Evolutionary conservation across 2,797 vertebrate species (phyloP).

Genomic region (Manis javanica): DNA sequence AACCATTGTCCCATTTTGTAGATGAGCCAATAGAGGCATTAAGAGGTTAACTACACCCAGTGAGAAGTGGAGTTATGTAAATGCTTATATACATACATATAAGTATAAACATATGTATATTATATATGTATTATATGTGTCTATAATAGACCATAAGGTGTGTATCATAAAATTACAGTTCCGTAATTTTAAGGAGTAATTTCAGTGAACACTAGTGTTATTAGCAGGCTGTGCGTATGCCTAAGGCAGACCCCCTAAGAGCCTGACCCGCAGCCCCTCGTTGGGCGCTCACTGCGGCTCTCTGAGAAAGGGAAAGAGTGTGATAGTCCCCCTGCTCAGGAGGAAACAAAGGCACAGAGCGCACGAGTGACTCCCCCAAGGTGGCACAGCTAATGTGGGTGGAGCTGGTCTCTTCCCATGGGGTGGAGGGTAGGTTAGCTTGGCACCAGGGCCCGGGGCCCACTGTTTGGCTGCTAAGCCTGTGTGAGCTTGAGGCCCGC

Average conservation of each 20-base stretch:
- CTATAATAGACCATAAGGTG: neutral
- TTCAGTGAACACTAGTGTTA: neutral
- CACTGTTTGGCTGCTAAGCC: accelerated
- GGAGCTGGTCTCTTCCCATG: too few relatives aligned
- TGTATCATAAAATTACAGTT: accelerated
- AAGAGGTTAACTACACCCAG: neutral
- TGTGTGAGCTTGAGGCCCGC: neutral
- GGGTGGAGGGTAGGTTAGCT: accelerated
- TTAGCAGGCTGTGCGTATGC: accelerated
- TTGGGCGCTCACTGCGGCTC: neutral
- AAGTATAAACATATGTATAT: accelerated
- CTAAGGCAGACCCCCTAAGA: too few relatives aligned
- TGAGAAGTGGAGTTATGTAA: neutral
- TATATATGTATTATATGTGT: neutral
- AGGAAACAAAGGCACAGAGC: neutral
- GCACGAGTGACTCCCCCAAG: neutral
- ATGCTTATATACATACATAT: neutral
- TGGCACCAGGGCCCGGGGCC: accelerated
- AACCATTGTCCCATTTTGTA: neutral
- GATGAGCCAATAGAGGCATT: neutral
- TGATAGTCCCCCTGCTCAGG: accelerated
- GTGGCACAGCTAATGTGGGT: neutral
- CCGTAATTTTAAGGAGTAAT: neutral
- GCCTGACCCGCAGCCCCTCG: accelerated
- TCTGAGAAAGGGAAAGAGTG: neutral